Evolutionary conservation across 2,888 invertebrate genomes (phyloP).

Genomic region (Plutella xylostella): DNA sequence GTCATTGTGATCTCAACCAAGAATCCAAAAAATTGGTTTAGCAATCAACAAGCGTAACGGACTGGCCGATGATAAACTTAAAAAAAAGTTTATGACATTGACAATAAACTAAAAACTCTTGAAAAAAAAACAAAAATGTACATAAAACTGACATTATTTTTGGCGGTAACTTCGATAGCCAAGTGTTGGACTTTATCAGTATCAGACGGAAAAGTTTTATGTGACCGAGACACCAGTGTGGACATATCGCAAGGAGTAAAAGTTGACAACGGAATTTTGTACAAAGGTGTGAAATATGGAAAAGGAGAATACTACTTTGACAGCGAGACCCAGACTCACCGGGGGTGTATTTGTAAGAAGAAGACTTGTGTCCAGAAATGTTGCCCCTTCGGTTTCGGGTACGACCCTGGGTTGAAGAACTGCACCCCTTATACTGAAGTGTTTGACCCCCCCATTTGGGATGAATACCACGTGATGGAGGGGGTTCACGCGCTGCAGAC

Average conservation of each 20-base stretch:
- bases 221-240: conserved; percentile 23
- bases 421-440: conserved; percentile 25
- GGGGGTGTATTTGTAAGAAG: conserved; percentile 34
- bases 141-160: no score
- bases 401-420: conserved; percentile 16
- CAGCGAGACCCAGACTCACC: conserved; percentile 19
- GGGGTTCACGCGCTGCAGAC: conserved; percentile 23
- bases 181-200: no score
- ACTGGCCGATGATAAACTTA: no score
- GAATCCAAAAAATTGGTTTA: no score
- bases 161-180: no score
- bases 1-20: no score
- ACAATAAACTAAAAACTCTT: no score
- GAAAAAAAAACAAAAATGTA: no score
- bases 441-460: conserved; percentile 35
- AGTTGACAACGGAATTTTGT: conserved; percentile 20
- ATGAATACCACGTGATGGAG: conserved; percentile 21
- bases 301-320: conserved; percentile 30
- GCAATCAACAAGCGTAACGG: no score
- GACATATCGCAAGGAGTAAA: conserved; percentile 31
- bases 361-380: conserved; percentile 37
- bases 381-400: conserved; percentile 34
- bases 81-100: no score
- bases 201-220: no score
- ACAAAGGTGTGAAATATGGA: conserved; percentile 26